phyloP scores from a whole-genome alignment of 2,113 vertebrate genomes.

The Odocoileus hemionus region DNA sequence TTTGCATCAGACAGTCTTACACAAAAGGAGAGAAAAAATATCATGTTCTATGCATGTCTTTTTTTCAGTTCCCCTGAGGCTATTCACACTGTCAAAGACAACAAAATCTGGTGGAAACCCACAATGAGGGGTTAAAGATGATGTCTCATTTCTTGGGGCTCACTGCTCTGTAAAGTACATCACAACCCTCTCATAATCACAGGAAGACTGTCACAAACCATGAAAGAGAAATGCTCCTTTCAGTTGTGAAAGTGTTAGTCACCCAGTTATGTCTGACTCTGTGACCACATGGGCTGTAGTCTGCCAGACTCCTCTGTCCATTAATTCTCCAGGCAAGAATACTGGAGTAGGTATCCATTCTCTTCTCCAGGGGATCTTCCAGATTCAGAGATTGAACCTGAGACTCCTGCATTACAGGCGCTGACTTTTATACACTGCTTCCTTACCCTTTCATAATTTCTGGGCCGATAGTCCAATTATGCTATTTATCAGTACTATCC shows the following conservation, averaged over 20 bases:
- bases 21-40: constrained; percentile 3
- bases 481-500: not conserved
- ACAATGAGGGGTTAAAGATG: not conserved
- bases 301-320: not conserved
- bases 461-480: not conserved
- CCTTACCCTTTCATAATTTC: not conserved
- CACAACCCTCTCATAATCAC: not conserved
- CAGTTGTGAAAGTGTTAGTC: not conserved
- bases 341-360: not conserved
- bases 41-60: not conserved
- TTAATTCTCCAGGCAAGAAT: not conserved
- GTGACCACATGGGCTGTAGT: not conserved
- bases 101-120: not conserved
- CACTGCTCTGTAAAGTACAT: not conserved
- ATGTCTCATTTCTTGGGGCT: not conserved
- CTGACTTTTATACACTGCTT: not conserved
- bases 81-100: not conserved
- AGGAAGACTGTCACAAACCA: not conserved
- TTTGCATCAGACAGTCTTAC: not conserved
- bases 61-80: not conserved
- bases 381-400: not conserved
- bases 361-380: not conserved
- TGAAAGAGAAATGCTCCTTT: not conserved
- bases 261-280: not conserved
- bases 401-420: not conserved